phyloP scores from a whole-genome alignment of 2,888 invertebrate genomes.

The Sicus ferrugineus region DNA sequence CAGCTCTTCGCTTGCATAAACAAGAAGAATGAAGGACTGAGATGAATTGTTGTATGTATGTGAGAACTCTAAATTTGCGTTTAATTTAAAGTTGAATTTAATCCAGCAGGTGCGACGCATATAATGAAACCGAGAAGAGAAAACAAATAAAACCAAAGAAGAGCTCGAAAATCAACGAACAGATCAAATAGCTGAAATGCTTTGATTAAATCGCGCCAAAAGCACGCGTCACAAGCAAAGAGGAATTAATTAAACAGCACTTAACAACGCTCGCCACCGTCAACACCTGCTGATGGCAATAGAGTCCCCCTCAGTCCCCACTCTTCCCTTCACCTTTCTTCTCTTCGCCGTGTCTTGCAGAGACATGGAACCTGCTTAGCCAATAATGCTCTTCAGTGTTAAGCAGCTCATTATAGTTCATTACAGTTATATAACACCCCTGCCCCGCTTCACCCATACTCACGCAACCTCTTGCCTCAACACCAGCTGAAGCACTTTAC shows the following conservation, averaged over 20 bases:
- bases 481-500: neutral
- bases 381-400: neutral
- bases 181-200: neutral
- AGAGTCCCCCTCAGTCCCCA: neutral
- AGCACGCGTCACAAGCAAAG: neutral
- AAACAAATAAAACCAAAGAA: neutral
- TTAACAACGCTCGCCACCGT: neutral
- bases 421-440: neutral
- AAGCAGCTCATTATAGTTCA: neutral
- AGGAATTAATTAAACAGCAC: conserved; percentile 23
- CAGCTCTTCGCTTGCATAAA: conserved; percentile 8
- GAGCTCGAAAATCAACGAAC: too few species aligned
- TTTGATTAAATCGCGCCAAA: neutral
- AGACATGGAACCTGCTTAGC: neutral
- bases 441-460: too few species aligned
- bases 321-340: neutral
- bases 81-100: neutral
- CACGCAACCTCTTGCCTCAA: too few species aligned
- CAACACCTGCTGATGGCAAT: neutral
- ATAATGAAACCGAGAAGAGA: neutral
- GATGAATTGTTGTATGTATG: neutral
- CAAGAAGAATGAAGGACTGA: neutral
- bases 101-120: neutral
- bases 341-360: neutral
- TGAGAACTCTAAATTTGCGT: neutral